Percentiles rank a stretch among this genome's conserved stretches.
These are phyloP conservation scores for Eclectus roratus DNA, from an alignment of 2,113 vertebrate species.

Conservation along the genomic window DNA sequence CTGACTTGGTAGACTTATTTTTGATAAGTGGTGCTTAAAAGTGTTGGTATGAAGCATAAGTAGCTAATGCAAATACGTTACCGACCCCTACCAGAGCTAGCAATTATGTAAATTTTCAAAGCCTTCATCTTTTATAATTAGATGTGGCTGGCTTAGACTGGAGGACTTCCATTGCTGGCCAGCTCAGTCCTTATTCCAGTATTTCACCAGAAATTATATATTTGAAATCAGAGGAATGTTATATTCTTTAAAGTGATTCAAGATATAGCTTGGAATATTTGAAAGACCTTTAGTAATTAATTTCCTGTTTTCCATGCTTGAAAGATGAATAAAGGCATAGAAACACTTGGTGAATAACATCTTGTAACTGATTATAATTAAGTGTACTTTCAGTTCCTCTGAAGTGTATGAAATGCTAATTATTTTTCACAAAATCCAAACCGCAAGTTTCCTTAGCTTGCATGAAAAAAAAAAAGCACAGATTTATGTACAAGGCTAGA, in stretches of 20 bases:
- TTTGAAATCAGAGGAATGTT: slow-evolving; percentile 61
- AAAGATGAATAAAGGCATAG: slow-evolving; percentile 60
- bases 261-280: slow-evolving; percentile 41
- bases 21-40: slow-evolving; percentile 81
- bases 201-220: slow-evolving; percentile 49
- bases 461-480: not conserved
- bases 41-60: slow-evolving; percentile 81
- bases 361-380: slow-evolving; percentile 64
- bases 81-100: slow-evolving; percentile 79
- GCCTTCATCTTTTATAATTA: slow-evolving; percentile 84
- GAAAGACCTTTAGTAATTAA: slow-evolving; percentile 58
- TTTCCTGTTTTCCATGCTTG: slow-evolving; percentile 65
- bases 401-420: slow-evolving; percentile 63
- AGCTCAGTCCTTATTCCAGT: slow-evolving; percentile 56
- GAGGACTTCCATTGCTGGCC: slow-evolving; percentile 65
- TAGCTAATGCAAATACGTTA: slow-evolving; percentile 87
- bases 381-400: slow-evolving; percentile 37
- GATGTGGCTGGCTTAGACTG: slow-evolving; percentile 71
- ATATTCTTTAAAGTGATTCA: slow-evolving; percentile 52
- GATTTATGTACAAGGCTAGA: not conserved
- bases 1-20: slow-evolving; percentile 80
- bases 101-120: slow-evolving; percentile 84
- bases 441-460: slow-evolving; percentile 4
- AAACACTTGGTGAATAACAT: slow-evolving; percentile 37
- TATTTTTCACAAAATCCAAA: slow-evolving; percentile 42